phyloP scores from a whole-genome alignment of 2,888 invertebrate species.

The Rhingia campestris region DNA sequence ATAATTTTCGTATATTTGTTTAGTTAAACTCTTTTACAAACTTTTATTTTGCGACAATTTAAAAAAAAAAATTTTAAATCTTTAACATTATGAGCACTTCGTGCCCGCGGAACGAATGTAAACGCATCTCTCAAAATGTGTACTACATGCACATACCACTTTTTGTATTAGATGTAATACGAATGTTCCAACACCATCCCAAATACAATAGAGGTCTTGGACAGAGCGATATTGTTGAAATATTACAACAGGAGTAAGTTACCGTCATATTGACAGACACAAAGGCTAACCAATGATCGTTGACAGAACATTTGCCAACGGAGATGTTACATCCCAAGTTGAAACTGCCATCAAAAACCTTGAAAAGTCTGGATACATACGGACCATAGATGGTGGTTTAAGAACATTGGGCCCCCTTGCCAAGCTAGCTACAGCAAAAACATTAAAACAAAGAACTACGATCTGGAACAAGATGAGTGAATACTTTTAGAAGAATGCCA shows the following conservation, averaged over 20 bases:
- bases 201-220: slow-evolving; percentile 79
- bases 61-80: too few relatives aligned
- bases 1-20: too few relatives aligned
- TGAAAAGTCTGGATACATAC: slow-evolving; percentile 78
- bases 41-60: too few relatives aligned
- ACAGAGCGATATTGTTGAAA: slow-evolving; percentile 78
- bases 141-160: slow-evolving; percentile 80
- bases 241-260: slow-evolving; percentile 80
- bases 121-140: slow-evolving; percentile 75
- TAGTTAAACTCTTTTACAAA: too few relatives aligned
- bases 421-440: slow-evolving; percentile 79
- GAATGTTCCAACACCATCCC: slow-evolving; percentile 81
- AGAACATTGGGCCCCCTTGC: slow-evolving; percentile 81
- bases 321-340: slow-evolving; percentile 80
- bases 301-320: slow-evolving; percentile 79
- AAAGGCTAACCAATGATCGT: neutral
- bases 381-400: slow-evolving; percentile 78
- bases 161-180: slow-evolving; percentile 80
- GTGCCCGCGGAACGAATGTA: neutral
- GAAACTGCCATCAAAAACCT: slow-evolving; percentile 79
- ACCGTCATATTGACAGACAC: neutral
- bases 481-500: too few relatives aligned
- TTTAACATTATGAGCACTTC: neutral
- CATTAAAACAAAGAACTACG: slow-evolving; percentile 77
- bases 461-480: slow-evolving; percentile 76